Conservation (phyloP, 2,797 vertebrate species). For the Anabas testudineus region DNA sequence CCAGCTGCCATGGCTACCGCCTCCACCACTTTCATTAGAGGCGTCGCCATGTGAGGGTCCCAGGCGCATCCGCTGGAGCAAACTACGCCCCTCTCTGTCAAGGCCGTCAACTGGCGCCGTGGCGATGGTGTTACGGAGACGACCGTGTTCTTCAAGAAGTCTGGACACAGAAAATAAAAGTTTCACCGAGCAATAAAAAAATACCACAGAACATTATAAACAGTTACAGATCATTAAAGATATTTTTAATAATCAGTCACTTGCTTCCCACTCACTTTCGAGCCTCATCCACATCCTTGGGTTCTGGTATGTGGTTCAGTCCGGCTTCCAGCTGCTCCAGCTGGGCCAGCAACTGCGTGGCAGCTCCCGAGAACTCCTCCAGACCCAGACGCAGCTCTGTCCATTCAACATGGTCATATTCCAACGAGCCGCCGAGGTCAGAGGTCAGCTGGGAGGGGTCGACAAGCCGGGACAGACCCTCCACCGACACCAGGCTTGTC, state of each 20-base stretch:
- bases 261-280: slow-evolving; percentile 74
- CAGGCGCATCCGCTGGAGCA: slow-evolving; percentile 94
- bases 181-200: not conserved
- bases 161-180: slow-evolving; percentile 52
- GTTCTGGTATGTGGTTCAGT: slow-evolving; percentile 91
- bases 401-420: slow-evolving; percentile 99
- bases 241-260: not conserved
- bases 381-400: slow-evolving; percentile 94
- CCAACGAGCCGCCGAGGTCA: slow-evolving; percentile 95
- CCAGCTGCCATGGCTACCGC: slow-evolving; percentile 89
- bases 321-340: slow-evolving; percentile 96
- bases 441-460: slow-evolving; percentile 96
- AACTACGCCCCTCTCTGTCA: slow-evolving; percentile 93
- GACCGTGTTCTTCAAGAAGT: slow-evolving; percentile 93
- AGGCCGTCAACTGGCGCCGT: slow-evolving; percentile 95
- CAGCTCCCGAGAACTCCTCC: slow-evolving; percentile 96
- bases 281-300: slow-evolving; percentile 95
- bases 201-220: not conserved
- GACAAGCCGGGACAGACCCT: slow-evolving; percentile 94
- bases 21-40: slow-evolving; percentile 52
- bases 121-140: slow-evolving; percentile 94
- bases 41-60: slow-evolving; percentile 70
- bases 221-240: no score
- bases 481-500: slow-evolving; percentile 98
- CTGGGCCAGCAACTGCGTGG: slow-evolving; percentile 92